Evolutionary conservation across 2,888 invertebrate genomes (phyloP), one percentile per base, ranked within the genome.

Genomic region (Hecatera dysodea): DNA sequence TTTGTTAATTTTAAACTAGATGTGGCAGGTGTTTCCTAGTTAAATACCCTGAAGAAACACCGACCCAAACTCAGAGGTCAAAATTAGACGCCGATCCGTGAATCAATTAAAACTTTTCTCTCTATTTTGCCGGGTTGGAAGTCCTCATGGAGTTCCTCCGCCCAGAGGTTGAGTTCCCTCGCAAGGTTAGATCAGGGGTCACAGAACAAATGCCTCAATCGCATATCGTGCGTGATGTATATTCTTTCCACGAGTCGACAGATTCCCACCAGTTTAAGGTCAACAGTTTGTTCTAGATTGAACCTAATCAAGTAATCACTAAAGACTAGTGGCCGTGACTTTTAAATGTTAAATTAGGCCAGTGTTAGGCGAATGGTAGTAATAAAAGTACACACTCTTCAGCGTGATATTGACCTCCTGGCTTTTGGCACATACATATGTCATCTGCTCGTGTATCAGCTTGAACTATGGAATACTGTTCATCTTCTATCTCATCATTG

Each of bases 301-400:
- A 17, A 17, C 11, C 17, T 44, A 44, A 68, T 55, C 67, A 53
- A 36, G 7, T 8, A 15, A 27, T 17, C n/a, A 22, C 17, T 36
- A 15, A n/a, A n/a, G n/a, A 56, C 5, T 11, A 15, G 11, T 55
- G 39, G 22, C 69, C 70, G 12, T 69, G 70, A 69, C 69, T 39
- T 69, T 39, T 11, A 56, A 46, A 36, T 15, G 7, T 55, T 5
- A 39, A 68, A 68, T 29, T 22, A 48, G 36, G 44, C 17, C 33
- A 68, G 33, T 39, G 39, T 59, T 65, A 15, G n/a, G 8, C 8
- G 2, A 12, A 15, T 22, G 36, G 39, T 48, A 66, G 27, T 27
- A 19, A 15, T 62, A 36, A 36, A 65, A 56, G 42, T 22, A 27
- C 15, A 15, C 36, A 27, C 17, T 42, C 39, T 12, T 2, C 17